phyloP scores from a whole-genome alignment of 2,888 invertebrate genomes.

The Hanleya hanleyi region DNA sequence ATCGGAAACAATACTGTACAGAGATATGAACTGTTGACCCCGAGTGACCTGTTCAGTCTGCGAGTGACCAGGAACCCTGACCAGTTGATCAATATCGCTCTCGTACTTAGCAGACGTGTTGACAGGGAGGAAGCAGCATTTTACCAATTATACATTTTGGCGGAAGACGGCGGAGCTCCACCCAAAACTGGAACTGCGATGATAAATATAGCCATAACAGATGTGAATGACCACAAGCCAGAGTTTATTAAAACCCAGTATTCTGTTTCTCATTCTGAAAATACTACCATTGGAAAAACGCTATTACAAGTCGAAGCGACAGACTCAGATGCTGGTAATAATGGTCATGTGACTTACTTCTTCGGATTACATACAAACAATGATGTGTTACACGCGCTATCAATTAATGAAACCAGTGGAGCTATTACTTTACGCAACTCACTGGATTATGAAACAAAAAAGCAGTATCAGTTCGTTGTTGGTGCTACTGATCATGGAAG shows the following conservation, averaged over 20 bases:
- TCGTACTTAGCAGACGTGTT: slow-evolving; percentile 48
- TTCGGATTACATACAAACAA: background rate
- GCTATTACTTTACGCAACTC: background rate
- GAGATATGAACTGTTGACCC: slow-evolving; percentile 51
- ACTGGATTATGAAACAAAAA: slow-evolving; percentile 4
- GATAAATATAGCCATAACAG: background rate
- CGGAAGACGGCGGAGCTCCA: slow-evolving; percentile 57
- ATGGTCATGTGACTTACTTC: background rate
- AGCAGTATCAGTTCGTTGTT: background rate
- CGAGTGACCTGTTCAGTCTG: slow-evolving; percentile 49
- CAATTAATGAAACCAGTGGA: background rate
- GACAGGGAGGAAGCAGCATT: slow-evolving; percentile 52
- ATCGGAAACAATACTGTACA: slow-evolving; percentile 55
- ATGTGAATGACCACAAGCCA: slow-evolving; percentile 10
- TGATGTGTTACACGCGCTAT: background rate
- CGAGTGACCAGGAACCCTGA: slow-evolving; percentile 41
- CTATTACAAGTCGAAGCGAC: background rate
- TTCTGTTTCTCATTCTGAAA: background rate
- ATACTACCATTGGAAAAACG: background rate
- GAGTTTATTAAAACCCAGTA: background rate
- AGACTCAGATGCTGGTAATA: background rate
- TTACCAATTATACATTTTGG: slow-evolving; percentile 56
- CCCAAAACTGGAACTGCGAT: slow-evolving; percentile 41
- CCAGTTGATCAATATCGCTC: slow-evolving; percentile 52
- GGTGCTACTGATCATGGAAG: slow-evolving; percentile 7